Base-by-base conservation (phyloP, 2,888 invertebrate species). In the Notodonta dromedarius region DNA sequence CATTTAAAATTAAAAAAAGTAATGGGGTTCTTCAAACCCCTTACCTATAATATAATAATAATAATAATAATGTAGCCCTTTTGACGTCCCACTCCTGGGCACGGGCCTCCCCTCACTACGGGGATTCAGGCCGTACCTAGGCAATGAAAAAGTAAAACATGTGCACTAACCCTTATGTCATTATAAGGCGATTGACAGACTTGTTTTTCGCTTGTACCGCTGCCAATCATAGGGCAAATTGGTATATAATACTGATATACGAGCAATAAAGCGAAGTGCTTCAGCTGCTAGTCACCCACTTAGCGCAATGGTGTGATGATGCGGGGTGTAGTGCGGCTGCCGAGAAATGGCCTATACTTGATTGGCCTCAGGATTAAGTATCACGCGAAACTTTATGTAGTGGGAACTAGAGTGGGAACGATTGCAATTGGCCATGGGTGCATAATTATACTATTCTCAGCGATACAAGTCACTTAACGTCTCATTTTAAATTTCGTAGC, bases 331-430 rank as follows among this genome's bases (percentile, higher is more conserved):
- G 70, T 71, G 63, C 56, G 65, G 69, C 67, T 70, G 73, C 65
- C 63, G 64, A 66, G 71, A 69, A 77, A 73, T 74, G 74, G 73
- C 71, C 58, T 9, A 24, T 70, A 73, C 74, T 75, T 75, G 65
- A 67, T 60, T 57, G 70, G 69, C 57, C 66, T 82, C 78, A 54
- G 70, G 75, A 84, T 84, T 84, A 81, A 63, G 60, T 59, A 75
- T 71, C 82, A 83, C 83, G 83, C 82, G 58, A 59, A 53, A 32
- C 52, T 52, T 52, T 50, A 8, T 69, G 24, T 24, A 24, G 24
- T 24, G 24, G 24, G 24, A 24, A 24, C 24, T 24, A 24, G 24
- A 78, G 66, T 72, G 39, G 39, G 58, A 0, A 4, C 14, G 0
- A 0, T 5, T 2, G 5, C 42, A 13, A 70, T 71, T 73, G 75